phyloP scores from a whole-genome alignment of 2,888 invertebrate genomes.

The Drosophila colorata region DNA sequence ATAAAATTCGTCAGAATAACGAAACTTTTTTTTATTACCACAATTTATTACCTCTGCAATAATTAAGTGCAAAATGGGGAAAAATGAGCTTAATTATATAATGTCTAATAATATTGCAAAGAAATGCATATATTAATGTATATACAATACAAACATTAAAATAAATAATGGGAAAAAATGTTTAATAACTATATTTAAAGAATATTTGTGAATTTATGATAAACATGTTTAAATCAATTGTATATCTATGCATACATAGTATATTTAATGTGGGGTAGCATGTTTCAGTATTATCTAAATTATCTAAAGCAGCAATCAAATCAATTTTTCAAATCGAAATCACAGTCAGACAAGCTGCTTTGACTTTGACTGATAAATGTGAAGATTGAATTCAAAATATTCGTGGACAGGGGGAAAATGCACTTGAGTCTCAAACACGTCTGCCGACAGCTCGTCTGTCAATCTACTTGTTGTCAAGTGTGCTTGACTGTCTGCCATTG shows the following conservation, averaged over 20 bases:
- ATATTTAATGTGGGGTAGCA: neutral
- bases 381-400: slow-evolving; percentile 10
- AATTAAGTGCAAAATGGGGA: too few species aligned
- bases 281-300: neutral
- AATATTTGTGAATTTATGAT: neutral
- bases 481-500: slow-evolving; percentile 26
- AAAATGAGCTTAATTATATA: too few species aligned
- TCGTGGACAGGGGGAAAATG: slow-evolving; percentile 1
- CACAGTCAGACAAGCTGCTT: neutral
- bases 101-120: too few species aligned
- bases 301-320: slow-evolving; percentile 12
- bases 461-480: slow-evolving; percentile 24
- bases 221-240: neutral
- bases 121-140: too few species aligned
- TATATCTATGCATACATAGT: neutral
- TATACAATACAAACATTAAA: too few species aligned
- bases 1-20: too few species aligned
- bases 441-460: slow-evolving; percentile 34
- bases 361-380: slow-evolving; percentile 15
- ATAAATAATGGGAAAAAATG: too few species aligned
- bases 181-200: neutral
- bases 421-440: slow-evolving; percentile 13
- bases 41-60: too few species aligned
- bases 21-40: too few species aligned
- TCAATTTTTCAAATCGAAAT: neutral